These are phyloP conservation scores for Lepetodrilus schrolli DNA, from an alignment of 2,888 invertebrate genomes.

Conservation along the genomic window DNA sequence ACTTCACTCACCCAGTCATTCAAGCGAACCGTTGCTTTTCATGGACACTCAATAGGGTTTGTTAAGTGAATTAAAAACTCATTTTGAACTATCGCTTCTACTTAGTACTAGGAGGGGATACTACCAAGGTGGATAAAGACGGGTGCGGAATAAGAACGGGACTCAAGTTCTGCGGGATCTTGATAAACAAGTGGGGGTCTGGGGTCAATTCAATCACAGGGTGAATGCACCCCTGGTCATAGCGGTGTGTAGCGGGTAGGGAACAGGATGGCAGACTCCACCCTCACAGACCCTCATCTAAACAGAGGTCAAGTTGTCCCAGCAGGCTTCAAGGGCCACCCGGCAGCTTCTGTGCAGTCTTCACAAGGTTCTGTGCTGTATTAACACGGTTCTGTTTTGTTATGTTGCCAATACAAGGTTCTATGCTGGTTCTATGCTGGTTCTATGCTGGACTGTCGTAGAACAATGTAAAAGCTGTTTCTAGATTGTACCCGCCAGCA, in stretches of 20 bases:
- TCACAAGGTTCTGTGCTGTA: too few relatives aligned
- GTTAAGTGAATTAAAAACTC: constrained; percentile 51
- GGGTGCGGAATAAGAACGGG: too few relatives aligned
- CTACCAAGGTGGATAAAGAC: constrained; percentile 4
- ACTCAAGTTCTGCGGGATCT: background rate
- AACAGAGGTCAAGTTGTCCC: background rate
- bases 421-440: too few relatives aligned
- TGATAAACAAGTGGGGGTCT: constrained; percentile 4
- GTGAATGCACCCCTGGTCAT: background rate
- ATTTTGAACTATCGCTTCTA: constrained; percentile 38
- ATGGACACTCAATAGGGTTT: constrained; percentile 37
- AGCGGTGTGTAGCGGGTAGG: background rate
- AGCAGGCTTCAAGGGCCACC: background rate
- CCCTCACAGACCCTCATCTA: background rate
- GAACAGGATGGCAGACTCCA: background rate
- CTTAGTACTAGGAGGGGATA: background rate
- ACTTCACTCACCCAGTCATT: constrained; percentile 32
- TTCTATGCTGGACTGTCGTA: too few relatives aligned
- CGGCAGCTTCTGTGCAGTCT: too few relatives aligned
- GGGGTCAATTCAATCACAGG: constrained; percentile 28
- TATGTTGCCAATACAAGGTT: too few relatives aligned
- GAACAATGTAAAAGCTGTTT: too few relatives aligned
- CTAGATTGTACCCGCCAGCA: too few relatives aligned
- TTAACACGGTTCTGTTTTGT: too few relatives aligned
- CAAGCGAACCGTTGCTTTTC: constrained; percentile 37